Percentiles rank a stretch among this genome's conserved stretches.
Conservation (phyloP, 2,797 vertebrate species). For the Sebastes alutus region DNA sequence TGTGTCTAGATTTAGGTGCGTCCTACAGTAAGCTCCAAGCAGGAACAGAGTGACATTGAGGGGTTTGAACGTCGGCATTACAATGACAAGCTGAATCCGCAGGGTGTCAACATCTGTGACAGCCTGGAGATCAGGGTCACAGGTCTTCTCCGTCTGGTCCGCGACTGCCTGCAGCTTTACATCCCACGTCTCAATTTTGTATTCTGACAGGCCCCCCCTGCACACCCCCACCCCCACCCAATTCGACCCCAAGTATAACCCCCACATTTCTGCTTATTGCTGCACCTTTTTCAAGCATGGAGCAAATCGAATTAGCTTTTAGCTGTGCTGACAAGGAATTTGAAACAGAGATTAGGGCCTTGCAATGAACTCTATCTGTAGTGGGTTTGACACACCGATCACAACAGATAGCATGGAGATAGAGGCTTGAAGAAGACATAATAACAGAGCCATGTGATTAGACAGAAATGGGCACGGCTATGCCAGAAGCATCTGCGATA, state of each 20-base stretch:
- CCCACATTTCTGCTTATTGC: conserved; percentile 18
- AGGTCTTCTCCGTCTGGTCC: conserved; percentile 27
- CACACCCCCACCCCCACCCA: background rate
- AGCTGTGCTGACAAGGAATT: conserved; percentile 45
- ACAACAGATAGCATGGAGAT: conserved; percentile 12
- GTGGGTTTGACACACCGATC: conserved; percentile 16
- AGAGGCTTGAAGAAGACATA: conserved; percentile 1
- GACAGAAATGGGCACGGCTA: background rate
- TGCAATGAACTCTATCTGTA: background rate
- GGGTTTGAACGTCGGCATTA: conserved; percentile 30
- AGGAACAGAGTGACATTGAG: conserved; percentile 36
- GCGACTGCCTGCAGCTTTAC: conserved; percentile 20
- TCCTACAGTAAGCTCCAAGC: conserved; percentile 24
- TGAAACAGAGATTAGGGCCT: conserved; percentile 5
- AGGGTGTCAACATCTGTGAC: conserved; percentile 47
- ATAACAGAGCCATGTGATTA: conserved; percentile 6
- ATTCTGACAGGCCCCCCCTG: conserved; percentile 28
- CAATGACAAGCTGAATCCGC: conserved; percentile 43
- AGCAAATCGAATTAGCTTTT: conserved; percentile 51
- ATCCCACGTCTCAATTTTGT: conserved; percentile 1
- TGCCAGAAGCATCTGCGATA: conserved; percentile 1
- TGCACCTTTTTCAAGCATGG: conserved; percentile 46
- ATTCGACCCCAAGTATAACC: background rate
- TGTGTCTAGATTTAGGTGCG: conserved; percentile 25
- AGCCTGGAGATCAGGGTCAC: conserved; percentile 49